These are phyloP conservation scores for Eulemur coronatus DNA, from an alignment of 2,797 vertebrate species.

Conservation along the genomic window DNA sequence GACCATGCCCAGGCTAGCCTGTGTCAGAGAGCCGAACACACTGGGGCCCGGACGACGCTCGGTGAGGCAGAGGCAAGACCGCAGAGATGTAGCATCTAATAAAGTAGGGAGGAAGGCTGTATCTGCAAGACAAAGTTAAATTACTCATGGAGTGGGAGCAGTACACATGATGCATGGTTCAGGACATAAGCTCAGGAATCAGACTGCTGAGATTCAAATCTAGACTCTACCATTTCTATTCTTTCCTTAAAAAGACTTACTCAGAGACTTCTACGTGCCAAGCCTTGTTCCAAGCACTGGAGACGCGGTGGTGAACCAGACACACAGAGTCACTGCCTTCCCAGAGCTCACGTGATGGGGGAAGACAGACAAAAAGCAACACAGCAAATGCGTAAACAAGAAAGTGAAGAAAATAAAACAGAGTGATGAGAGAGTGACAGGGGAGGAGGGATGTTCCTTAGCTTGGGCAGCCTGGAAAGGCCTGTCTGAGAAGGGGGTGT, in stretches of 20 bases:
- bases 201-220: not conserved
- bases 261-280: not conserved
- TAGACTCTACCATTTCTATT: not conserved
- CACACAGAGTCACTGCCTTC: not conserved
- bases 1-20: not conserved
- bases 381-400: not conserved
- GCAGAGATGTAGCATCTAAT: not conserved
- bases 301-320: not conserved
- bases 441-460: not conserved
- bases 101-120: not conserved
- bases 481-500: not conserved
- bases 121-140: not conserved
- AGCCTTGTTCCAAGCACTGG: not conserved
- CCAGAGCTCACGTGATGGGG: not conserved
- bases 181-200: not conserved
- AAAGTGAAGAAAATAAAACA: not conserved
- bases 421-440: not conserved
- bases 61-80: not conserved
- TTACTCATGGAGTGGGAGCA: too few species aligned
- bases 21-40: not conserved
- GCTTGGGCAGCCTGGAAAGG: not conserved
- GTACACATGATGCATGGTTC: not conserved
- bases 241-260: not conserved
- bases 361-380: not conserved
- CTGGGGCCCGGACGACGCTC: too few species aligned